Percentiles rank a stretch among this genome's conserved stretches.
Evolutionary conservation across 2,113 vertebrate genomes (phyloP).

Genomic region (Gallinago jamesoni): DNA sequence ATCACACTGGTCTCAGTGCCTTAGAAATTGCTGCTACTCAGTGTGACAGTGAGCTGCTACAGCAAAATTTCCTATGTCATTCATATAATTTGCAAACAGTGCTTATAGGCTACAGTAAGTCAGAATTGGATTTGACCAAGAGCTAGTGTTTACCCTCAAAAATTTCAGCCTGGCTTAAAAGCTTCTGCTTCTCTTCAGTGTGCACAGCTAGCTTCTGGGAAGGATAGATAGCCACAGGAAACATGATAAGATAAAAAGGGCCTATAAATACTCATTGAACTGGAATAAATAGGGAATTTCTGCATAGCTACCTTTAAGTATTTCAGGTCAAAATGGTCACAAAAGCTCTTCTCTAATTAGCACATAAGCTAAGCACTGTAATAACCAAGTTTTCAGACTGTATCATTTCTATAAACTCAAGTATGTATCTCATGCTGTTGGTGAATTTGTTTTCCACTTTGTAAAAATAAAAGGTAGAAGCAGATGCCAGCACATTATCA

Average conservation of each 20-base stretch:
- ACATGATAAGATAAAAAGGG: not conserved
- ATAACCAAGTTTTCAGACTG: not conserved
- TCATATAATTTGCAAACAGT: not conserved
- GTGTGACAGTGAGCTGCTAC: not conserved
- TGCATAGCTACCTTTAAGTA: not conserved
- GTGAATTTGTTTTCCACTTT: not conserved
- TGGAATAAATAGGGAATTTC: not conserved
- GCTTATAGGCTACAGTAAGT: not conserved
- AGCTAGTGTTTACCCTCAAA: not conserved
- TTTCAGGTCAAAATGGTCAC: not conserved
- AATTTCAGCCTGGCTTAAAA: not conserved
- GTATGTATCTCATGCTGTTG: not conserved
- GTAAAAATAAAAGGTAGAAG: not conserved
- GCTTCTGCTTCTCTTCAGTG: not conserved
- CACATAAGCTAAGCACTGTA: not conserved
- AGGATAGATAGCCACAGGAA: not conserved
- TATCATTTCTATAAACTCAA: not conserved
- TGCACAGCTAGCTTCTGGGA: not conserved
- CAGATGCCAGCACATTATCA: not conserved
- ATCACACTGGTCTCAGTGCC: not conserved
- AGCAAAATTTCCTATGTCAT: not conserved
- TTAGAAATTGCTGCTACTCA: not conserved
- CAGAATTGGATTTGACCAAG: not conserved
- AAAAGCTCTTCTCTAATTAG: not conserved
- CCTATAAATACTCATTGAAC: not conserved